These are phyloP conservation scores for Acanthis flammea DNA, from an alignment of 2,797 vertebrate species.

Conservation along the genomic window DNA sequence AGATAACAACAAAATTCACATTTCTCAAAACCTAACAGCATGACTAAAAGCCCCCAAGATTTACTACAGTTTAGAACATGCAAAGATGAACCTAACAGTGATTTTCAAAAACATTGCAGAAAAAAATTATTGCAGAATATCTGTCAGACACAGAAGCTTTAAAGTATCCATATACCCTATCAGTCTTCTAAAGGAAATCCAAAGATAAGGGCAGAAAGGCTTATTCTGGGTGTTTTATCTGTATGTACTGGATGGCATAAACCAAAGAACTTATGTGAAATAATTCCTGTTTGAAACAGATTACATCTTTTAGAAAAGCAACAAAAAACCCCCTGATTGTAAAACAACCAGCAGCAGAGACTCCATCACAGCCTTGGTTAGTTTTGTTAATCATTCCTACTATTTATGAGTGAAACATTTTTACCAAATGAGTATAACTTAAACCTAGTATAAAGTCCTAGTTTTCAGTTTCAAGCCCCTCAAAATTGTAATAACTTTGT, in stretches of 20 bases:
- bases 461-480: not conserved
- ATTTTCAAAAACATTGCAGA: not conserved
- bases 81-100: not conserved
- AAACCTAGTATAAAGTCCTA: not conserved
- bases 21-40: not conserved
- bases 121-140: not conserved
- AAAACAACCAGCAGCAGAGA: not conserved
- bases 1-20: not conserved
- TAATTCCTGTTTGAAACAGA: not conserved
- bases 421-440: not conserved
- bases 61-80: not conserved
- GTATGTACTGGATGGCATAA: not conserved
- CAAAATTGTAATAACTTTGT: not conserved
- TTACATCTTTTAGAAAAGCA: not conserved
- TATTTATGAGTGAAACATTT: not conserved
- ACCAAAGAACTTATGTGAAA: not conserved
- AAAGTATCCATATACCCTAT: not conserved
- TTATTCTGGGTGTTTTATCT: not conserved
- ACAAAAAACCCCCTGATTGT: not conserved
- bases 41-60: not conserved
- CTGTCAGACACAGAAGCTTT: not conserved
- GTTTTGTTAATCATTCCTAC: not conserved
- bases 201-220: not conserved
- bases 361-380: not conserved
- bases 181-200: not conserved